Conservation (phyloP, 1,140 invertebrate species). For the Bombyx mori region ASM3026992v2 NC_085107.1:6074501-6075000, state of each 20-base stretch:
- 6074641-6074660: conserved; percentile 90
- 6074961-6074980: conserved; percentile 90
- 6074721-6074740: conserved; percentile 85
- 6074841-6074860: conserved; percentile 94
- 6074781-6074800: conserved; percentile 87
- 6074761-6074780: conserved; percentile 83
- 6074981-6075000: conserved; percentile 89
- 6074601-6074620: conserved; percentile 88
- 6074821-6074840: conserved; percentile 97
- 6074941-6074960: conserved; percentile 97
- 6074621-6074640: conserved; percentile 90
- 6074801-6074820: conserved; percentile 93
- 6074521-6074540: conserved; percentile 96
- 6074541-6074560: conserved; percentile 96
- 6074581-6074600: conserved; percentile 94
- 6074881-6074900: conserved; percentile 95
- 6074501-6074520: conserved; percentile 91
- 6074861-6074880: conserved; percentile 89
- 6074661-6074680: conserved; percentile 87
- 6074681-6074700: conserved; percentile 89
- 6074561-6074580: conserved; percentile 92
- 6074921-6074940: conserved; percentile 91
- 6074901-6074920: conserved; percentile 85
- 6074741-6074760: conserved; percentile 79
- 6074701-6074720: conserved; percentile 91